Evolutionary conservation across 2,888 invertebrate genomes (phyloP), one percentile per base, ranked within the genome.

Genomic region (Caenorhabditis sp.): DNA sequence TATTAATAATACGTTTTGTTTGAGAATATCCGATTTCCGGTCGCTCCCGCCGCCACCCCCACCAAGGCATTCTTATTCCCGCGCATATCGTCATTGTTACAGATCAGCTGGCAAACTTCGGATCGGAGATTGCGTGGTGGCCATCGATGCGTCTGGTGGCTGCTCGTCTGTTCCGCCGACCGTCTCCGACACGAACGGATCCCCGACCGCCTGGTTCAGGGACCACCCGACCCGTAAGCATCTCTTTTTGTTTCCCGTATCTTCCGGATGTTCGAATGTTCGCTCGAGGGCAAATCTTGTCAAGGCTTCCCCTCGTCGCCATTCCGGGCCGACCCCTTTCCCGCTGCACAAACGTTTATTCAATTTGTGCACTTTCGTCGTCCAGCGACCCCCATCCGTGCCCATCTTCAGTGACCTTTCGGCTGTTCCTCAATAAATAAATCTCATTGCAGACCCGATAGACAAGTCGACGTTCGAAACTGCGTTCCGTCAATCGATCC

Each of bases 31-130:
- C 76, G 76, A 76, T 76, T 76, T 76, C 76, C 76, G 53, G 74
- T 60, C 56, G 32, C 24, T 64, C 47, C 47, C 55, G n/a, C n/a
- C n/a, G n/a, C 64, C 50, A 37, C 51, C 13, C 22, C 32, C 32
- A 40, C 60, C 37, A 51, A 37, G 11, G 22, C 11, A n/a, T 47
- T 65, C 51, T 24, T 60, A 37, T 44, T 28, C 20, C n/a, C n/a
- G n/a, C n/a, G n/a, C n/a, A n/a, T n/a, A n/a, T n/a, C n/a, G n/a
- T n/a, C n/a, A n/a, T n/a, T n/a, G n/a, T 85, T 87, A 58, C 83
- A 89, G 89, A 80, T 84, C 88, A 56, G 56, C 76, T 65, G 89
- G 89, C 74, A 85, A 84, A 67, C 82, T 89, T 65, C 89, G 89
- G 24, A 87, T 89, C 61, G 89, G 88, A 68, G 89, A 89, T 74